Base-by-base conservation (phyloP, 2,113 vertebrate genomes). In the Neolamprologus sp. region DNA sequence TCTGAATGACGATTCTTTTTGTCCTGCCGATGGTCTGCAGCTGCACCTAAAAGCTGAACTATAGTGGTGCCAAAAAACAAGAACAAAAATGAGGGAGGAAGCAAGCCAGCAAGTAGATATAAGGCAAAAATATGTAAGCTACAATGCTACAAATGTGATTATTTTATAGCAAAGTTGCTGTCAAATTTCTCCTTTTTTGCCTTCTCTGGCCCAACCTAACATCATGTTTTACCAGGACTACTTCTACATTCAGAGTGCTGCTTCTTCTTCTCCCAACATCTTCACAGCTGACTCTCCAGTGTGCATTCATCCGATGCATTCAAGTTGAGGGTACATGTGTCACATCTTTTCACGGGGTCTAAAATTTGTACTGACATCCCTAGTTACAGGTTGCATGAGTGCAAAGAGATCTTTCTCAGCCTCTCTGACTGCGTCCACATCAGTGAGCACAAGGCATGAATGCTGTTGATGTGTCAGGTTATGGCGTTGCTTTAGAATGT, bases 271-370 rank as follows among this genome's bases (percentile, higher is more conserved):
- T 80, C 49, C 28, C 12, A 81, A 49, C 73, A 42, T 60, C 82
- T 60, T 89, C 37, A 75, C 78, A 51, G 79, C 58, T 45, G 35
- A 85, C 51, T 51, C 91, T 84, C 81, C 65, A 23, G 78, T 53
- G 78, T 57, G 83, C 81, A 51, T 55, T 89, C 79, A 79, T 60
- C 55, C 5, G 17, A 80, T 65, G 78, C 53, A 84, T 8, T 86
- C 85, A 82, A 80, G 45, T 78, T 78, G 73, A 78, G 78, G 58
- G 51, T 63, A 28, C 68, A 58, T 65, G 40, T 53, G 80, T 86
- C 84, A 71, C 81, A 60, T 89, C 40, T 87, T 86, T 83, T 84
- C 82, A 78, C 80, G 47, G 37, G 73, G 82, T 71, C 84, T 83
- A 26, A 40, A 87, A 81, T 84, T 73, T 71, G 58, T 87, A 82